Evolutionary conservation across 2,113 vertebrate genomes (phyloP), one percentile per base, ranked within the genome.

Genomic region (Lepisosteus oculatus): DNA sequence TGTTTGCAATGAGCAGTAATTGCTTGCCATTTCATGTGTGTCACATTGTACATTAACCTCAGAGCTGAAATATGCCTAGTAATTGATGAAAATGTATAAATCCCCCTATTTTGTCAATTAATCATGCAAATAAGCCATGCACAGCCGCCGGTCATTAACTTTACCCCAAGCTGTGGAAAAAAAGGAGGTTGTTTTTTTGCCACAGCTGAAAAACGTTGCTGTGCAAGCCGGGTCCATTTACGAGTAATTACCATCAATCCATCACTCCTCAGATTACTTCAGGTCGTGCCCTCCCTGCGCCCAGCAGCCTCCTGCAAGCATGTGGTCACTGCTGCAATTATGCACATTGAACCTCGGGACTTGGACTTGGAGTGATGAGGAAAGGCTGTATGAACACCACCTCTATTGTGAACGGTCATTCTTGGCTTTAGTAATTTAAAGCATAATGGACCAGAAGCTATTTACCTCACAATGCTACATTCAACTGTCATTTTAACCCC

Each of bases 201-300:
- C 75, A 83, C 83, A 89, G 83, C 88, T 87, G 87, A 91, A 90
- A 89, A 86, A 85, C 81, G 88, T 72, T 90, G 87, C 83, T 81
- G 74, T 82, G 87, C 85, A 92, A 85, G 85, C 83, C 79, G 85
- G 17, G 89, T 87, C 82, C 86, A 87, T 93, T 93, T 92, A 86
- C 80, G 81, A 88, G 81, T 93, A 94, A 93, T 93, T 92, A 90
- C 83, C 85, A 86, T 80, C 85, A 88, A 92, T 94, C 91, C 90
- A 94, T 94, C 92, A 94, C 92, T 83, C 83, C 81, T 69, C 85
- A 88, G 84, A 91, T 91, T 93, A 90, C 81, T 80, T 73, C 81
- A 87, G 92, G 94, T 95, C 93, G 82, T 0, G 84, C 81, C 80
- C 82, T 81, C 72, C 73, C 68, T 85, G 79, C 74, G 77, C 68